Conservation (phyloP, 2,113 vertebrate genomes). For the Hydropotes inermis region DNA sequence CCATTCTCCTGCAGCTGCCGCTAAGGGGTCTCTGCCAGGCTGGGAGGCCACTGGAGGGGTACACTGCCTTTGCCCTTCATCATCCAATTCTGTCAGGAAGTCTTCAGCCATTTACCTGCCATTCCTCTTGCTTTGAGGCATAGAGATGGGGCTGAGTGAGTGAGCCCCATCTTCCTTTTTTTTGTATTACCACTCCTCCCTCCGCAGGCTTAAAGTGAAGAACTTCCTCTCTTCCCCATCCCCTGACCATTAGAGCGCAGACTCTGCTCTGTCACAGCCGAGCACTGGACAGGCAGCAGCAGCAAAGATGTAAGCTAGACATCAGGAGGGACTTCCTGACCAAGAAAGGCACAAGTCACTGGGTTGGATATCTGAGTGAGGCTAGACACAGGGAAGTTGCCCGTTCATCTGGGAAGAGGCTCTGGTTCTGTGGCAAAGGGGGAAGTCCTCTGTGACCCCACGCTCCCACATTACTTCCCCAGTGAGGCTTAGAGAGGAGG, state of each 20-base stretch:
- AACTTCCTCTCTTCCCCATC: not conserved
- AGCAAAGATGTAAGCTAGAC: conserved; percentile 20
- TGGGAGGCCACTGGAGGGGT: not conserved
- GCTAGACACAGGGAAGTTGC: not conserved
- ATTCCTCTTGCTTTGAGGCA: not conserved
- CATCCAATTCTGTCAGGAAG: not conserved
- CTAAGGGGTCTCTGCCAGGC: not conserved
- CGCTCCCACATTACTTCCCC: too few relatives aligned
- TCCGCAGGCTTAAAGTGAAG: not conserved
- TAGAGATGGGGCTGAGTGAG: not conserved
- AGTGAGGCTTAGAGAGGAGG: too few relatives aligned
- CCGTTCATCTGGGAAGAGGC: not conserved
- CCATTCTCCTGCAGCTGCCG: not conserved
- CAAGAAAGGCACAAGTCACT: not conserved
- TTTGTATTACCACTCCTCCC: not conserved
- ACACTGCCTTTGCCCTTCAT: not conserved
- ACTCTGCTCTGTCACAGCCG: not conserved
- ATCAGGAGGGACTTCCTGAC: conserved; percentile 31
- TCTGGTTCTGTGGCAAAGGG: not conserved
- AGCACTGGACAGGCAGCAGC: not conserved
- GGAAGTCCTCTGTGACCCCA: not conserved
- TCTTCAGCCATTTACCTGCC: not conserved
- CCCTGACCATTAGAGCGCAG: not conserved
- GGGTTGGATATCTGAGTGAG: not conserved
- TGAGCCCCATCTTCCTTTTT: not conserved